Evolutionary conservation across 1,140 invertebrate species (phyloP), one percentile per base, ranked within the genome.

Genomic region (Globodera ellingtonae): DNA sequence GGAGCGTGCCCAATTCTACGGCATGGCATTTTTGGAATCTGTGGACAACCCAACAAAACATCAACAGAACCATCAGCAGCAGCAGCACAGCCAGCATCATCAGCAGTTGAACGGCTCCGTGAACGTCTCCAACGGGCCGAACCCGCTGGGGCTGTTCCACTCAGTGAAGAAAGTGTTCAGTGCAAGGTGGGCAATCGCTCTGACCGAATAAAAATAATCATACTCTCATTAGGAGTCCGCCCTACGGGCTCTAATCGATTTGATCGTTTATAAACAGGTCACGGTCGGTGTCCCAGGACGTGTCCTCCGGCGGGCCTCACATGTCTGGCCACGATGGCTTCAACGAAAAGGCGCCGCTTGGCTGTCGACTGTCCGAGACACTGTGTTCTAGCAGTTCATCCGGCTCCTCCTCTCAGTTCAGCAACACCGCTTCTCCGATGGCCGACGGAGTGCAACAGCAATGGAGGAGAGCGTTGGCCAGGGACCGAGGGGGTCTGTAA

Each of bases 91-190:
- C 59, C 21, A 50, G 3, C 50, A 73, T 24, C 72, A 73, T n/a
- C 72, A 73, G 47, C 72, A 48, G 59, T n/a, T 75, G 65, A 75
- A 75, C 44, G 65, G 65, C 44, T 74, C 72, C 10, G 24, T 62
- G 24, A 18, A 52, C 70, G 70, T 8, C 35, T 9, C 35, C 7
- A 44, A 70, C 10, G 67, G 50, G 18, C 13, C 47, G 15, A 85
- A 86, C 48, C 83, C 86, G 67, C 50, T 79, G 59, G 92, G 94
- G 46, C 95, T 98, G 84, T 94, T 97, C 81, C 95, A 96, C 86
- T 95, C 95, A 0, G 95, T 98, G 3, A 93, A 94, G 81, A 94
- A 95, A 88, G 95, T 94, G 0, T 91, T 96, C 69, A 95, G 93
- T 83, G 93, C 93, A 13, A 81, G 72, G 79, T 82, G 18, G 24